These are phyloP conservation scores for Onychostoma macrolepis DNA, from an alignment of 2,113 vertebrate genomes.

Conservation along the genomic window DNA sequence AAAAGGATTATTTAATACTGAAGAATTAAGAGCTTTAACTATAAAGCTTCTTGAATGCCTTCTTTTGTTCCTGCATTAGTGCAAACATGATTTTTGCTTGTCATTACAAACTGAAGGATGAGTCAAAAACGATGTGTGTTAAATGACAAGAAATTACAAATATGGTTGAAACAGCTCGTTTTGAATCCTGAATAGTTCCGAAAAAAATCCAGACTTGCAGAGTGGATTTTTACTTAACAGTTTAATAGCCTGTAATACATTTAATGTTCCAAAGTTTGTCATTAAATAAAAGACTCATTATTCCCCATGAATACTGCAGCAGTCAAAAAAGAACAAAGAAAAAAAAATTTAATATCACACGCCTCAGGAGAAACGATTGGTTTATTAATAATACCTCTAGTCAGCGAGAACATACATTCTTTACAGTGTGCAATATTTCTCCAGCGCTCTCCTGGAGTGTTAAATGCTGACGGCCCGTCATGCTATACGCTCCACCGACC, in stretches of 20 bases:
- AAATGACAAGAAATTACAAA: not conserved
- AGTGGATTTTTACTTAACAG: not conserved
- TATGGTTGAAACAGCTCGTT: not conserved
- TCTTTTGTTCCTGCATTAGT: not conserved
- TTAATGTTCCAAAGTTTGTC: not conserved
- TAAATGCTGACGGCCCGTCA: not conserved
- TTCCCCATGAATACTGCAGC: not conserved
- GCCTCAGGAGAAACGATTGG: not conserved
- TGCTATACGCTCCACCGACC: not conserved
- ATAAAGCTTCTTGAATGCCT: not conserved
- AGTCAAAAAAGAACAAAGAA: not conserved
- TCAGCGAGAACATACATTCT: slow-evolving; percentile 13
- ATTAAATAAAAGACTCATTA: slow-evolving; percentile 7
- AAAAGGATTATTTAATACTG: not conserved
- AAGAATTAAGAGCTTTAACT: not conserved
- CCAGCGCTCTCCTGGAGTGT: not conserved
- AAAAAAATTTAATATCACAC: not conserved
- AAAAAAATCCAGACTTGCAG: not conserved
- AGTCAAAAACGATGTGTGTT: not conserved
- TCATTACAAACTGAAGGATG: not conserved
- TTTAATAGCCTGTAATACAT: not conserved
- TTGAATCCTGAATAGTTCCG: not conserved
- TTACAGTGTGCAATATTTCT: slow-evolving; percentile 43
- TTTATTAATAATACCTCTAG: slow-evolving; percentile 48
- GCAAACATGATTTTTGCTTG: not conserved